A percentile compares a stretch with the other conserved stretches of the same genome.
Conservation (phyloP, 2,888 invertebrate genomes). For the Oscheius sp. region DNA sequence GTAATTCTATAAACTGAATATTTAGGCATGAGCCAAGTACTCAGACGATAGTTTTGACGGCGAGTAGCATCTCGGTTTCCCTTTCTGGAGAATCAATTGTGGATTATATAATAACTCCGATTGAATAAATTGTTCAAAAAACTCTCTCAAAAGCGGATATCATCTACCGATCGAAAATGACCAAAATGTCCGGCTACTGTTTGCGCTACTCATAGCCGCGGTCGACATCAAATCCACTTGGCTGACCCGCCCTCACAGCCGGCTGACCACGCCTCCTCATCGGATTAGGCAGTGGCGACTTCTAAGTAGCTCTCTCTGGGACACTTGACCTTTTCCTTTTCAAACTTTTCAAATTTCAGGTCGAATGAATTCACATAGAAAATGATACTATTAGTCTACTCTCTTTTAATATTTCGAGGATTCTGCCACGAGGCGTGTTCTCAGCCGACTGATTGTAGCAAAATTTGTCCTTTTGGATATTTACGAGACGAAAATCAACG, state of each 20-base stretch:
- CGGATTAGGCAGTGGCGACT: conserved; percentile 21
- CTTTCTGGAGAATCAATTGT: no score
- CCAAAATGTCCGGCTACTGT: no score
- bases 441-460: conserved; percentile 38
- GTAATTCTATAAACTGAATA: no score
- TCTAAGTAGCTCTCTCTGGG: conserved; percentile 5
- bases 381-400: not conserved
- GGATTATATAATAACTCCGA: no score
- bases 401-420: not conserved
- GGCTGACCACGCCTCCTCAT: conserved; percentile 27
- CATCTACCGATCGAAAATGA: no score
- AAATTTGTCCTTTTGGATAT: conserved; percentile 58
- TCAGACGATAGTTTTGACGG: no score
- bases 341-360: conserved; percentile 1
- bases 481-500: conserved; percentile 28
- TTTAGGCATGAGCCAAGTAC: no score
- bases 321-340: not conserved
- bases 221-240: conserved; percentile 31
- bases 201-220: conserved; percentile 29
- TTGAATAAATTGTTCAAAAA: no score
- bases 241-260: conserved; percentile 9
- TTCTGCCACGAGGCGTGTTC: not conserved
- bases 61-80: no score
- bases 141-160: no score
- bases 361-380: conserved; percentile 15